Evolutionary conservation across 2,113 vertebrate genomes (phyloP).

Genomic region (Ranitomeya imitator): DNA sequence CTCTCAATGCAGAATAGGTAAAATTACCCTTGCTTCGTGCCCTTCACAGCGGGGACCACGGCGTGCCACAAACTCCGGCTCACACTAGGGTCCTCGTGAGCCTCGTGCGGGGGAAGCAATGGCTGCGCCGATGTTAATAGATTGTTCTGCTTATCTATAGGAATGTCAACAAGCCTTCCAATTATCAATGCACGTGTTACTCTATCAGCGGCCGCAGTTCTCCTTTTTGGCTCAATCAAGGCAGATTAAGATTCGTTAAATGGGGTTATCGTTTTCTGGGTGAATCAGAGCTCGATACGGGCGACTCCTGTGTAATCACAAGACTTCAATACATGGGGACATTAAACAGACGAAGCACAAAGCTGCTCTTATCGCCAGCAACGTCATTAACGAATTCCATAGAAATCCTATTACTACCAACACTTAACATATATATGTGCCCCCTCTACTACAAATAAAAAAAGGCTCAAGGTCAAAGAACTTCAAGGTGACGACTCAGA

Average conservation of each 20-base stretch:
- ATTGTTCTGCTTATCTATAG: slow-evolving; percentile 47
- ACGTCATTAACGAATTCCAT: not conserved
- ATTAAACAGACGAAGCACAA: not conserved
- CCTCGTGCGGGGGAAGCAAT: not conserved
- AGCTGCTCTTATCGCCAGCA: not conserved
- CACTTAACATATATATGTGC: too few relatives aligned
- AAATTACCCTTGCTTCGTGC: slow-evolving; percentile 53
- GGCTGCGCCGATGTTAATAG: slow-evolving; percentile 20
- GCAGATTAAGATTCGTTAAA: slow-evolving; percentile 48
- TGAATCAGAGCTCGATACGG: slow-evolving; percentile 21
- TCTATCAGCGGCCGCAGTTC: slow-evolving; percentile 6
- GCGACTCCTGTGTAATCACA: slow-evolving; percentile 32
- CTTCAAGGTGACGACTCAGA: too few relatives aligned
- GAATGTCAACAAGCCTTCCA: slow-evolving; percentile 31
- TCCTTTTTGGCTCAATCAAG: slow-evolving; percentile 35
- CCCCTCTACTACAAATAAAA: too few relatives aligned
- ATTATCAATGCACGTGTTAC: slow-evolving; percentile 38
- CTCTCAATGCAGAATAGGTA: slow-evolving; percentile 56
- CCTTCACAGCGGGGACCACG: slow-evolving; percentile 43
- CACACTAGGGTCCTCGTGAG: slow-evolving; percentile 16
- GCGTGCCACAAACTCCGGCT: slow-evolving; percentile 2
- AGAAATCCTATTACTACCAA: not conserved
- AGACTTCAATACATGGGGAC: not conserved
- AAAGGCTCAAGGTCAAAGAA: too few relatives aligned
- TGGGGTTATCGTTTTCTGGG: slow-evolving; percentile 23